Percentiles rank a stretch among this genome's conserved stretches.
phyloP scores from a whole-genome alignment of 2,888 invertebrate genomes.

The Chrysolina oricalcia region DNA sequence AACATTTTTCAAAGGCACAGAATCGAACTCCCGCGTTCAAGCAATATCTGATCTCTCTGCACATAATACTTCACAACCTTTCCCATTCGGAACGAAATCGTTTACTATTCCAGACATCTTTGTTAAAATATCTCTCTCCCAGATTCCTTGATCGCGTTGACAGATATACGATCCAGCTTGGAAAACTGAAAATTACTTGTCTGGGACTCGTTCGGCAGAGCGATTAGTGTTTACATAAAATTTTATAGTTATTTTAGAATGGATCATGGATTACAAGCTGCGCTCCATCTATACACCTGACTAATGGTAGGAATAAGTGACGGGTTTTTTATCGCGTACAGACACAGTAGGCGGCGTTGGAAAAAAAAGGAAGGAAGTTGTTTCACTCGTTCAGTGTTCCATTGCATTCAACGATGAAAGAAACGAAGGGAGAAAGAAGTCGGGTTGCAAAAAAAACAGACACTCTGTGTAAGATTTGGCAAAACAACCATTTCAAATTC shows the following conservation, averaged over 20 bases:
- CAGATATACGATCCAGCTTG: constrained; percentile 39
- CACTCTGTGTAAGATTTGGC: too few relatives aligned
- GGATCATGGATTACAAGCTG: constrained; percentile 30
- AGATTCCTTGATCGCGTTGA: constrained; percentile 42
- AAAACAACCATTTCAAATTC: too few relatives aligned
- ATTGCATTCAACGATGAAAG: too few relatives aligned
- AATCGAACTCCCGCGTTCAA: too few relatives aligned
- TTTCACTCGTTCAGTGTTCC: too few relatives aligned
- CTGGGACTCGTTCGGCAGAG: constrained; percentile 11
- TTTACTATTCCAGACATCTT: constrained; percentile 11
- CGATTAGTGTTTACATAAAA: constrained; percentile 42
- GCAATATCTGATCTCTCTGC: too few relatives aligned
- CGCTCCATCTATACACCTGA: constrained; percentile 28
- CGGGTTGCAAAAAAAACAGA: too few relatives aligned
- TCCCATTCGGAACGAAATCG: background rate
- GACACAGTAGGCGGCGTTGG: background rate
- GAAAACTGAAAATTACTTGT: constrained; percentile 41
- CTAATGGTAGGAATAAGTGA: constrained; percentile 21
- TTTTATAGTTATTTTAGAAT: constrained; percentile 44
- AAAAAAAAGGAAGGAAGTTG: background rate
- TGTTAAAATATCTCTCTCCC: constrained; percentile 13
- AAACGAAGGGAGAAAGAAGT: too few relatives aligned
- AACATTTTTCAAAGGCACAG: too few relatives aligned
- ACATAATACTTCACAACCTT: background rate
- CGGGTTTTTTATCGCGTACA: constrained; percentile 13